phyloP scores from a whole-genome alignment of 2,113 vertebrate genomes.

The Spea multiplicata region DNA sequence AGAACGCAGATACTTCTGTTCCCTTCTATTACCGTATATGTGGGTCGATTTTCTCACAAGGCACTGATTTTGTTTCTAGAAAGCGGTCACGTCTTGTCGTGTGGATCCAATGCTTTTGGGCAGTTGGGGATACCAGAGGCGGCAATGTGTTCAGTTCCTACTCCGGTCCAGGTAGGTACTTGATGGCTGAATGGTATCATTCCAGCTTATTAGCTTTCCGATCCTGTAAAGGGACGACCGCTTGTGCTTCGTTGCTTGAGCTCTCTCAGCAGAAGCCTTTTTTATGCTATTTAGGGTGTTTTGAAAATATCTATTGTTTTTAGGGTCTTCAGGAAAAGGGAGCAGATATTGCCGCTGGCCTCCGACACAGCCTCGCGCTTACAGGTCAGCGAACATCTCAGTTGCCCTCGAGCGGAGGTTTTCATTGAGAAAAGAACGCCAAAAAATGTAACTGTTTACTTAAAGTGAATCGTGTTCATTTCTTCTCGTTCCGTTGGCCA shows the following conservation, averaged over 20 bases:
- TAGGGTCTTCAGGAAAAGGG: conserved; percentile 74
- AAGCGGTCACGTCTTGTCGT: conserved; percentile 74
- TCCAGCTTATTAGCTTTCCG: too few species aligned
- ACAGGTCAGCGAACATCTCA: conserved; percentile 67
- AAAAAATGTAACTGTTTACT: neutral
- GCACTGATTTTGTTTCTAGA: conserved; percentile 62
- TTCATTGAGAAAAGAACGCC: too few species aligned
- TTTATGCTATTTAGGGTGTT: neutral
- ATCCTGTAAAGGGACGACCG: too few species aligned
- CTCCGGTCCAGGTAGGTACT: conserved; percentile 73
- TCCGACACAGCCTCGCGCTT: conserved; percentile 83
- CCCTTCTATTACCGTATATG: too few species aligned
- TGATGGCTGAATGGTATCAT: neutral
- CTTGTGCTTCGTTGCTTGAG: too few species aligned
- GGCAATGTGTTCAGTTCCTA: conserved; percentile 62
- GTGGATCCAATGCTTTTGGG: conserved; percentile 87
- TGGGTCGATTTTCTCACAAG: neutral
- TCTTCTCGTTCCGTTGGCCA: too few species aligned
- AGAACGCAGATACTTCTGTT: too few species aligned
- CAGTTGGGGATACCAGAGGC: conserved; percentile 77
- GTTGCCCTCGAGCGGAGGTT: neutral
- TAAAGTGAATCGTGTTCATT: neutral
- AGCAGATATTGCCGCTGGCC: conserved; percentile 78
- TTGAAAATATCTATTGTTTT: conserved; percentile 21
- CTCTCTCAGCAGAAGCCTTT: neutral